Evolutionary conservation across 2,888 invertebrate genomes (phyloP), one percentile per base, ranked within the genome.

Genomic region (Apomyelois bistriatella): DNA sequence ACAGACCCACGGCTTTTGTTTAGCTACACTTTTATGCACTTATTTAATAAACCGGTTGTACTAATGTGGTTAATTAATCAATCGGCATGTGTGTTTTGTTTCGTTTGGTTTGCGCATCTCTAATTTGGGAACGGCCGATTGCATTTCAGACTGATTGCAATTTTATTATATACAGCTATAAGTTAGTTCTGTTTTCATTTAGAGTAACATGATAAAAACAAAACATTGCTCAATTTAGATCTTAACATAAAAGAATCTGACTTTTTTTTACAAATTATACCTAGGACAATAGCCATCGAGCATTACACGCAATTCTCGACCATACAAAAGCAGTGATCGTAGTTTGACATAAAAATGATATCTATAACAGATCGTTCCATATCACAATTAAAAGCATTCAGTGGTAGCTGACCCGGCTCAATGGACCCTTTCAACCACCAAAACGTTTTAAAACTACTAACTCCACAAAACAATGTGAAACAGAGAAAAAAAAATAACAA

Each of bases 1-100:
- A 64, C 72, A 67, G 64, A 74, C 71, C 73, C 75, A 58, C 67
- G 64, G 65, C 66, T 64, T 68, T 78, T 76, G 72, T 66, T 67
- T 68, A 69, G 73, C 32, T 73, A 64, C 64, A 74, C 67, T 76
- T 74, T 79, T 78, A 79, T 82, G 82, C 82, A 82, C 71, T 85
- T 84, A 80, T 79, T 81, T 76, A 81, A 82, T 79, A 81, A 82
- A 88, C 85, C 79, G 79, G 86, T 84, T 66, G 54, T 58, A 53
- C 62, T 82, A 83, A 87, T 86, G 79, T 67, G 57, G 62, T 72
- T 79, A 83, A 87, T 87, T 86, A 85, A 89, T 88, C 86, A 85
- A 77, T 76, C 57, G 65, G 58, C 61, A 60, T 62, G 62, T 67
- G 54, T 54, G 65, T 64, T 67, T 77, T 78, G 71, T 78, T 74